Evolutionary conservation across 2,888 invertebrate species (phyloP).

Genomic region (Xestoiulus laeticollis): DNA sequence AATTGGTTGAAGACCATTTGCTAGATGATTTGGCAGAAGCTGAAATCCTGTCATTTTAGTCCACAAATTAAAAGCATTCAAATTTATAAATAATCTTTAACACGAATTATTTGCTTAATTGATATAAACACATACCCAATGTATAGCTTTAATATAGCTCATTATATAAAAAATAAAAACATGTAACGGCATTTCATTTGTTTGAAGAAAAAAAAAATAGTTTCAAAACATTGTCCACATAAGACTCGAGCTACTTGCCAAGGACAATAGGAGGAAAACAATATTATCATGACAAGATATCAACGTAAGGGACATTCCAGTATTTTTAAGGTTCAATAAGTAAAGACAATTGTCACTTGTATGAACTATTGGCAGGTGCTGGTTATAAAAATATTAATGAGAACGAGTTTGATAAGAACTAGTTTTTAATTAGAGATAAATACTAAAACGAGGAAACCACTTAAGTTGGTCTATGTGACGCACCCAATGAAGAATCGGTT

Average conservation of each 20-base stretch:
- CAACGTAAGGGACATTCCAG: neutral
- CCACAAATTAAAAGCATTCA: too few relatives aligned
- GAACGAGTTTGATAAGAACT: neutral
- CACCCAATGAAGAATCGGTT: neutral
- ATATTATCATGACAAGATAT: neutral
- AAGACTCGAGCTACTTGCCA: too few relatives aligned
- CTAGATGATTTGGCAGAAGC: neutral
- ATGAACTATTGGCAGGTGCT: neutral
- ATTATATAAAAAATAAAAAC: too few relatives aligned
- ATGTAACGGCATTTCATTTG: too few relatives aligned
- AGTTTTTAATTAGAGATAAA: neutral
- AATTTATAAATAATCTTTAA: too few relatives aligned
- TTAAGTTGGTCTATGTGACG: neutral
- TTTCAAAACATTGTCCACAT: neutral
- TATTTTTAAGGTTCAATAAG: neutral
- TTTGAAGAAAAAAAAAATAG: too few relatives aligned
- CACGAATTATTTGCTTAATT: neutral
- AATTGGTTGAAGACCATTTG: neutral
- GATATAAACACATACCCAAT: neutral
- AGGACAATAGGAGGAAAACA: neutral
- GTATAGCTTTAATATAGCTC: neutral
- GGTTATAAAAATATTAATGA: neutral
- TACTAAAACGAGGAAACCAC: neutral
- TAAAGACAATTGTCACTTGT: neutral
- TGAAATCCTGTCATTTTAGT: too few relatives aligned